Base-by-base conservation (phyloP, 2,888 invertebrate species). In the Campaea margaritaria region DNA sequence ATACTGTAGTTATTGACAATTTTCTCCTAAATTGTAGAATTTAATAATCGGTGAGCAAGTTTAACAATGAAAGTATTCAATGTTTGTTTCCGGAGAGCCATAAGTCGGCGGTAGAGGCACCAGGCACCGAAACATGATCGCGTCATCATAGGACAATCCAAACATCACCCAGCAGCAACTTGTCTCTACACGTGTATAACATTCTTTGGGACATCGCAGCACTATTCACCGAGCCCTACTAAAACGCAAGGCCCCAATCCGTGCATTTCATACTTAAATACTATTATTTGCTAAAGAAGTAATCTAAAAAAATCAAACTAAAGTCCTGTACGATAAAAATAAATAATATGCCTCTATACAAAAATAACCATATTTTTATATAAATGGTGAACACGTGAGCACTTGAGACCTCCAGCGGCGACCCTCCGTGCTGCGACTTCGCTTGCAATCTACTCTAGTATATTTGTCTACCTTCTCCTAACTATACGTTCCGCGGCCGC, bases 331-430 rank as follows among this genome's bases (percentile, higher is more conserved):
- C 74, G 78, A 79, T 76, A 82, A 84, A 85, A 91, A 91, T 89
- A 91, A 91, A 91, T 91, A 91, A 89, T 91, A 90, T 87, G 86
- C 85, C 82, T 90, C 89, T 91, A 89, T 91, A 91, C 85, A 91
- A 90, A 90, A 91, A 89, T 89, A 89, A 90, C 83, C 31, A 31
- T 9, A 86, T 87, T 85, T 85, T 67, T 52, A 65, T 67, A 83
- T 79, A 83, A 75, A 83, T 81, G 85, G 85, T 89, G 90, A 91
- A 91, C 90, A 91, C 89, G 82, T 85, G 89, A 90, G 87, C 85
- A 81, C 78, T 77, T 75, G 82, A 80, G 79, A 82, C 77, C 79
- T 69, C 53, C 52, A 71, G 72, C 79, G 75, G 77, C 73, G 70
- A 65, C 67, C 60, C 66, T 48, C 47, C 50, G 42, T 49, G 49